Percentiles rank a stretch among this genome's conserved stretches.
Evolutionary conservation across 1,140 invertebrate genomes (phyloP).

Genomic region (Brachionus calyciflorus): DNA sequence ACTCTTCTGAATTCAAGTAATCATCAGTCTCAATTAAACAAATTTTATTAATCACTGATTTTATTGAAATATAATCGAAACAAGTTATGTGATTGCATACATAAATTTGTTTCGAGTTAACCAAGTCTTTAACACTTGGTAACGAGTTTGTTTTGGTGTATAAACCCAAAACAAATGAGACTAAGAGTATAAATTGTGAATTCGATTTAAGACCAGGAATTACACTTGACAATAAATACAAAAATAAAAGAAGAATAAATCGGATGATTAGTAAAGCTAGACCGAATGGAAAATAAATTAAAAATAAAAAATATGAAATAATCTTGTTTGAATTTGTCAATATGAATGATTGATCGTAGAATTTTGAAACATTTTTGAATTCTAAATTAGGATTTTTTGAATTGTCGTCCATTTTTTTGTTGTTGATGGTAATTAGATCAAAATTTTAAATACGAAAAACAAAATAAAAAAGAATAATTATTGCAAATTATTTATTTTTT

Average conservation of each 20-base stretch:
- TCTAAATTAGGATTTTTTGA: neutral
- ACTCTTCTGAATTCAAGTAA: neutral
- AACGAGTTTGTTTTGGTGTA: neutral
- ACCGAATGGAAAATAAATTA: neutral
- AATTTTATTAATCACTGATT: neutral
- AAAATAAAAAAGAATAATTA: too few relatives aligned
- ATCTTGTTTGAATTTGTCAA: neutral
- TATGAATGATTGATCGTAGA: constrained; percentile 5
- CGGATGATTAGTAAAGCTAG: neutral
- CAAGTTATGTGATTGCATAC: constrained; percentile 10
- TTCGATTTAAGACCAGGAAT: neutral
- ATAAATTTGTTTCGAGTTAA: neutral
- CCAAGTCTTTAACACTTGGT: neutral
- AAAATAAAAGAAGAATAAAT: neutral
- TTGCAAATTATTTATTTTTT: too few relatives aligned
- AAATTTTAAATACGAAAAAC: too few relatives aligned
- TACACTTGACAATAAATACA: neutral
- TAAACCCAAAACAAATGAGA: neutral
- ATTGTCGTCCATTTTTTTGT: too few relatives aligned
- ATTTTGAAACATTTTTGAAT: neutral
- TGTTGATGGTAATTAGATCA: too few relatives aligned
- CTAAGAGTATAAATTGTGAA: neutral
- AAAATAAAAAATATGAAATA: neutral
- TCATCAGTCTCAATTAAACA: neutral
- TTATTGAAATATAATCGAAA: neutral